A percentile compares a stretch with the other conserved stretches of the same genome.
phyloP scores from a whole-genome alignment of 1,140 invertebrate species.

The Linepithema humile region DNA sequence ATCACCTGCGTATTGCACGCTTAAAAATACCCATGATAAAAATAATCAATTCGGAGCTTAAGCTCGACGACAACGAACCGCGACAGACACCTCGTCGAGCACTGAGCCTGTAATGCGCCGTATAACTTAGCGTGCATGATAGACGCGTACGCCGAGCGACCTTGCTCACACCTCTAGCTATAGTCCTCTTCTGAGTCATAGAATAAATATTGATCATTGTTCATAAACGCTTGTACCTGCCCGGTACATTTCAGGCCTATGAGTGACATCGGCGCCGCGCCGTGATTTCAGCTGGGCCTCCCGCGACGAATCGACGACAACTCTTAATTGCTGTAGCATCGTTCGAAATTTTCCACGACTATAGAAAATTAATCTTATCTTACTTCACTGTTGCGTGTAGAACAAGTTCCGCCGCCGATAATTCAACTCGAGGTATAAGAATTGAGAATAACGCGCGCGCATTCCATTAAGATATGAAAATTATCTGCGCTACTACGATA shows the following conservation, averaged over 20 bases:
- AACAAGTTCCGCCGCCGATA: not conserved
- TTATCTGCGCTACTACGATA: not conserved
- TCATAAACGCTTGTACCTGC: constrained; percentile 52
- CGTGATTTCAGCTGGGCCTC: not conserved
- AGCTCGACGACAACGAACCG: constrained; percentile 40
- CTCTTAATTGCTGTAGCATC: not conserved
- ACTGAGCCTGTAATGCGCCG: constrained; percentile 43
- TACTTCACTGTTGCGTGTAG: not conserved
- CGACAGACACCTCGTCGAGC: constrained; percentile 44
- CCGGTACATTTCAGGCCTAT: not conserved
- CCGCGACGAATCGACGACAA: not conserved
- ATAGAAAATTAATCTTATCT: not conserved
- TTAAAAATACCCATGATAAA: constrained; percentile 65
- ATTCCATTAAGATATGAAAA: not conserved
- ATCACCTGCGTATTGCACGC: constrained; percentile 51
- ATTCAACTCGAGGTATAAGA: not conserved
- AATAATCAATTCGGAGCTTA: constrained; percentile 32
- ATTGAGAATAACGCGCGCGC: not conserved
- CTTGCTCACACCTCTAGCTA: constrained; percentile 69
- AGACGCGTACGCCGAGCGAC: constrained; percentile 69
- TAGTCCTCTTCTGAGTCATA: constrained; percentile 72
- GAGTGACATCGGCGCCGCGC: not conserved
- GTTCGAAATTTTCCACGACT: not conserved
- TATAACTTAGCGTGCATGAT: constrained; percentile 58
- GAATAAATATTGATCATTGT: constrained; percentile 80